A percentile compares a stretch with the other conserved stretches of the same genome.
These are phyloP conservation scores for Enteromius mattozi DNA, from an alignment of 2,797 vertebrate genomes.

Conservation along the genomic window DNA sequence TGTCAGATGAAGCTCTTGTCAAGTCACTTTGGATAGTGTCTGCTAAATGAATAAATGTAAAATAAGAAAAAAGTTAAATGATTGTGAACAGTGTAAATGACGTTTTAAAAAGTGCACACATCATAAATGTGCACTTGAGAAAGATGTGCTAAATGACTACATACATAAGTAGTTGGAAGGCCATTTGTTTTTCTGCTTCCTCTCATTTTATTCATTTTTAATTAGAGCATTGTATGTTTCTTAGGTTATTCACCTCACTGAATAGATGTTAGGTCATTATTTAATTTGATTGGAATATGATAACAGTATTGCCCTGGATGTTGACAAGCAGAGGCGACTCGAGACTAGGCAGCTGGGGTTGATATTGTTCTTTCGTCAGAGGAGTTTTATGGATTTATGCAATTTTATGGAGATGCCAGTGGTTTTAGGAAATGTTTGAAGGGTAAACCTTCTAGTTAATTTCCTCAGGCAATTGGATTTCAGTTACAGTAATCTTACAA, in stretches of 20 bases:
- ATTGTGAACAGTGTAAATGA: not conserved
- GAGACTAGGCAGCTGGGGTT: constrained; percentile 53
- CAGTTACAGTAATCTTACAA: constrained; percentile 29
- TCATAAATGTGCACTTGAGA: not conserved
- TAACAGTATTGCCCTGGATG: constrained; percentile 36
- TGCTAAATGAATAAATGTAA: not conserved
- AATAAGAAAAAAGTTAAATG: not conserved
- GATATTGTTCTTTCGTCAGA: constrained; percentile 58
- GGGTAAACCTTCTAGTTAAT: constrained; percentile 52
- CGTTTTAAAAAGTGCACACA: not conserved
- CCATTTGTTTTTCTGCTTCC: not conserved
- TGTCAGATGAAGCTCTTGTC: not conserved
- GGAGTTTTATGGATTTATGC: constrained; percentile 41
- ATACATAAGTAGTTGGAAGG: not conserved
- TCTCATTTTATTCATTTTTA: not conserved
- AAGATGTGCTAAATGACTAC: not conserved
- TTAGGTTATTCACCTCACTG: constrained; percentile 25
- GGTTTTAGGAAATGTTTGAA: constrained; percentile 57
- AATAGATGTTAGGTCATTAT: constrained; percentile 19
- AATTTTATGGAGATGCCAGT: constrained; percentile 51
- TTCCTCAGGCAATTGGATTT: constrained; percentile 54
- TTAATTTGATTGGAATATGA: constrained; percentile 35
- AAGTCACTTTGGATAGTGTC: not conserved
- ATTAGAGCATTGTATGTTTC: constrained; percentile 24
- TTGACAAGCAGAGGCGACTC: constrained; percentile 49